phyloP scores from a whole-genome alignment of 2,888 invertebrate species.

The Acanthopleura granulata region DNA sequence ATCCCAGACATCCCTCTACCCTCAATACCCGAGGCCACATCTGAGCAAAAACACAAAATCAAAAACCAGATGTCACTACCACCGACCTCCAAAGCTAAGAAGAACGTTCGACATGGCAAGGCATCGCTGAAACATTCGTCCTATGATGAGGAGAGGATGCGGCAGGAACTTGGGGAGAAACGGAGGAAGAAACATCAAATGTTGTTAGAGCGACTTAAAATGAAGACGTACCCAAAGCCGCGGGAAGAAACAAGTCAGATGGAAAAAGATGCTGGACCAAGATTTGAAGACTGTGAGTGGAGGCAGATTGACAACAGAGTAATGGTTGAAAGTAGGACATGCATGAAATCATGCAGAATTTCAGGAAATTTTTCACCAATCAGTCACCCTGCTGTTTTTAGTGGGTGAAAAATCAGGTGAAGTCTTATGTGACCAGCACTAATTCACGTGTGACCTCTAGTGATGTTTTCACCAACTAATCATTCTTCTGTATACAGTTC shows the following conservation, averaged over 20 bases:
- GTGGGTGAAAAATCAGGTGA: no score
- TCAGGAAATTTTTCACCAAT: no score
- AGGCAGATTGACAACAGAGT: no score
- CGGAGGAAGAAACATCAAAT: neutral
- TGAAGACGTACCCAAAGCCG: neutral
- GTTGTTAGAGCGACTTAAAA: neutral
- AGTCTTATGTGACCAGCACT: no score
- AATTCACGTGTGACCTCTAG: no score
- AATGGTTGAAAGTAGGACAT: no score
- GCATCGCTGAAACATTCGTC: neutral
- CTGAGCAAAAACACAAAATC: neutral
- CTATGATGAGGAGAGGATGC: neutral
- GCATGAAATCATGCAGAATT: no score
- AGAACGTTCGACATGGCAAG: neutral
- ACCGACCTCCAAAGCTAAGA: neutral
- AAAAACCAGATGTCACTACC: neutral
- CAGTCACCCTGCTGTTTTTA: no score
- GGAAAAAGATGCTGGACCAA: neutral
- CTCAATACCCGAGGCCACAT: neutral
- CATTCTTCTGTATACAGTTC: no score
- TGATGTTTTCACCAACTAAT: no score
- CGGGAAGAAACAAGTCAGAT: neutral
- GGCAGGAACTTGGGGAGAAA: neutral
- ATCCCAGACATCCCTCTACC: neutral
- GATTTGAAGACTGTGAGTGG: conserved; percentile 2